phyloP scores from a whole-genome alignment of 2,797 vertebrate species.

The Neomorphus geoffroyi region DNA sequence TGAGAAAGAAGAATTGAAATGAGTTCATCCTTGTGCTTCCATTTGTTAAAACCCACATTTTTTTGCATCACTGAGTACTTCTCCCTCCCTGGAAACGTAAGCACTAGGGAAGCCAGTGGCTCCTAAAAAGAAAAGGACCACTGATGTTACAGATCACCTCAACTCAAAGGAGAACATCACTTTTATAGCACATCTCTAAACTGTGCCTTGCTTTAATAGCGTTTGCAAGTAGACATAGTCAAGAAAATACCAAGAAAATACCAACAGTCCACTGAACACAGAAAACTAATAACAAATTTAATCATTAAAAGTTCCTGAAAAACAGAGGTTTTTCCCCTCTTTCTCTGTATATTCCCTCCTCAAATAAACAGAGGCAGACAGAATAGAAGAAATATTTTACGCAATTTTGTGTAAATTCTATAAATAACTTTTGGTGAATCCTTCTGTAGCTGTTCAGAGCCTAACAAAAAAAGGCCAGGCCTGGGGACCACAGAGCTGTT shows the following conservation, averaged over 20 bases:
- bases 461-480: neutral
- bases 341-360: neutral
- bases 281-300: neutral
- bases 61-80: neutral
- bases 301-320: neutral
- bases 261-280: neutral
- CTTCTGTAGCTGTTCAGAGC: neutral
- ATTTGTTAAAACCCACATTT: neutral
- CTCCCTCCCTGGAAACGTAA: neutral
- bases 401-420: neutral
- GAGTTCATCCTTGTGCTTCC: neutral
- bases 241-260: neutral
- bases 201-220: neutral
- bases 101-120: neutral
- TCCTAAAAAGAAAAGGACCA: neutral
- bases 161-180: neutral
- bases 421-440: neutral
- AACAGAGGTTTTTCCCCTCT: fast-evolving
- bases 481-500: neutral
- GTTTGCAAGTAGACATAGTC: neutral
- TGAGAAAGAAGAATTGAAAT: neutral
- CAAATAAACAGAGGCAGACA: neutral
- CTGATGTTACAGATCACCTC: neutral
- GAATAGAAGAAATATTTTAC: neutral
- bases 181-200: neutral